phyloP scores from a whole-genome alignment of 2,113 vertebrate genomes.

The Bubo bubo region DNA sequence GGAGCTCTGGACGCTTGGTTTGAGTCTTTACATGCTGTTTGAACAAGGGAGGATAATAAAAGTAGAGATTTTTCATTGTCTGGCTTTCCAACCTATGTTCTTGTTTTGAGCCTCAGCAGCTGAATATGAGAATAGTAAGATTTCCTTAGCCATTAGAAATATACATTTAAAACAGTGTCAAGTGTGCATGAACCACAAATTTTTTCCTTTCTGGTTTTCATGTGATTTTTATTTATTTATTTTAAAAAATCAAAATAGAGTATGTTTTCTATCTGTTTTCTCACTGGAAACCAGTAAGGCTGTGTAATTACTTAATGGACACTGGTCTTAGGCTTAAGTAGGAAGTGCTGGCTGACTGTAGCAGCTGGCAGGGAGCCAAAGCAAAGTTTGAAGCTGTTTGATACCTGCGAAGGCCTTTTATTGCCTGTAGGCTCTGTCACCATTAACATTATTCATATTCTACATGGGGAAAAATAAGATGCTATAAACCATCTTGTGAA shows the following conservation, averaged over 20 bases:
- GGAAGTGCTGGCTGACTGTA: not conserved
- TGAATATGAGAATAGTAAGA: not conserved
- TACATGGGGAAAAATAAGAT: not conserved
- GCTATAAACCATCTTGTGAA: not conserved
- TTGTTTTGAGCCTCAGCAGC: not conserved
- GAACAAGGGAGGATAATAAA: not conserved
- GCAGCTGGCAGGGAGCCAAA: slow-evolving; percentile 22
- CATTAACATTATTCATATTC: slow-evolving; percentile 1
- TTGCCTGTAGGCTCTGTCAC: slow-evolving; percentile 35
- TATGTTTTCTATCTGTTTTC: not conserved
- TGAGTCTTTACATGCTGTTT: not conserved
- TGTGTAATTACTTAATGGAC: not conserved
- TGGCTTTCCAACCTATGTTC: not conserved
- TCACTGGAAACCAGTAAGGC: not conserved
- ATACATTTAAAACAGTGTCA: not conserved
- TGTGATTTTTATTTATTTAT: not conserved
- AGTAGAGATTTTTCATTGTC: not conserved
- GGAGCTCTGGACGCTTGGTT: not conserved
- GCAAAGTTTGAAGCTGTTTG: slow-evolving; percentile 42
- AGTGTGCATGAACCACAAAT: not conserved
- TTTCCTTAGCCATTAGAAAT: not conserved
- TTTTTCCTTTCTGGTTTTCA: not conserved
- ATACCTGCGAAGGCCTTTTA: slow-evolving; percentile 51
- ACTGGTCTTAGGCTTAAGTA: not conserved
- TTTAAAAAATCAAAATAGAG: not conserved